Evolutionary conservation across 2,113 vertebrate species (phyloP), one percentile per base, ranked within the genome.

Genomic region (Chlorodrepanis virens): DNA sequence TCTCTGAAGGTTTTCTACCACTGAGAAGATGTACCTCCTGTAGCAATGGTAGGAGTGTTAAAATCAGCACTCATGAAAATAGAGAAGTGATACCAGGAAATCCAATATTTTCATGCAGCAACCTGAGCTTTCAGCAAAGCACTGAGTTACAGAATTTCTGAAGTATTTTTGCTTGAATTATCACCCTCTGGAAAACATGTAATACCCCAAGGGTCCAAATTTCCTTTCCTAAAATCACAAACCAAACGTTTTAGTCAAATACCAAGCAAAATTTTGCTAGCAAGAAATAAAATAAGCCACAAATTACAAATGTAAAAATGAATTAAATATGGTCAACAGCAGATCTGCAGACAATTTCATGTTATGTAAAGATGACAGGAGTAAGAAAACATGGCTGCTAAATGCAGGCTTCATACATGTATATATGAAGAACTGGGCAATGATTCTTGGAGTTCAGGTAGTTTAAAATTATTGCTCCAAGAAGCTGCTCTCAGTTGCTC

Each of bases 11-110:
- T 97, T 99, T 97, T 99, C 99, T n/a, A 98, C 95, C 82, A 99
- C 99, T 2, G 98, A 98, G 64, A 98, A 99, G 61, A 99, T 98
- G 96, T 99, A 99, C 42, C 98, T 98, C 97, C 99, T 99, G 95
- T 13, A 94, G 90, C 16, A 91, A 27, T 44, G 65, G 76, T 29
- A 59, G n/a, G 33, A 49, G 21, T 24, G 37, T 57, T 71, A 53
- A 22, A 70, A 12, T 87, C 47, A 80, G 47, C 28, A 70, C 14
- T 56, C 52, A 78, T 16, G 11, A 64, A 63, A 56, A 49, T 31
- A 84, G 28, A 67, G 40, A 67, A 69, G 9, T 6, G 2, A 68
- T 22, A 47, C 8, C 39, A 83, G 45, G 70, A 74, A 88, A 90
- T n/a, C 17, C 28, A n/a, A 15, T 12, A 23, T 45, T 72, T 74